Percentiles rank a stretch among this genome's conserved stretches.
These are phyloP conservation scores for Eulithis testata DNA, from an alignment of 2,888 invertebrate species.

Conservation along the genomic window DNA sequence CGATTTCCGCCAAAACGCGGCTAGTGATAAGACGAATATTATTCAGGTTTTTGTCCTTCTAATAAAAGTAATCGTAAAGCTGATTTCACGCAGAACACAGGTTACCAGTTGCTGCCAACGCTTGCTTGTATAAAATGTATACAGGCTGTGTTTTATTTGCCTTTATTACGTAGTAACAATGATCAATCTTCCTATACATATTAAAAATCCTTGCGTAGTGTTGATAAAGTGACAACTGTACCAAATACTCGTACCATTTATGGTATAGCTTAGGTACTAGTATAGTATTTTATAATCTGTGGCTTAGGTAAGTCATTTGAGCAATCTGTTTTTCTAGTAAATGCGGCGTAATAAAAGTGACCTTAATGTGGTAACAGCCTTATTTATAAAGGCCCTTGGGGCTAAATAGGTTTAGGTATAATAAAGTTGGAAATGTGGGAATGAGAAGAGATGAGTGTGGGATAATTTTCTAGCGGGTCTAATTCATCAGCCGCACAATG, in stretches of 20 bases:
- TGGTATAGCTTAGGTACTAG: too few species aligned
- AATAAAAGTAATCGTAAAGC: slow-evolving; percentile 40
- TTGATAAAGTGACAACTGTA: too few species aligned
- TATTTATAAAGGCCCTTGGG: slow-evolving; percentile 34
- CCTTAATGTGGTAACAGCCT: slow-evolving; percentile 27
- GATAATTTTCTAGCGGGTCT: slow-evolving; percentile 33
- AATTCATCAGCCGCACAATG: slow-evolving; percentile 31
- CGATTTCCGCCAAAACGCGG: slow-evolving; percentile 47
- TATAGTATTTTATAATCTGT: too few species aligned
- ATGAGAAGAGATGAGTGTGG: slow-evolving; percentile 29
- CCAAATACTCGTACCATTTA: too few species aligned
- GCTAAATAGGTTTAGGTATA: slow-evolving; percentile 37
- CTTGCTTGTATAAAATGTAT: too few species aligned
- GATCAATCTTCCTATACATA: too few species aligned
- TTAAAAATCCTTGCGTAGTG: too few species aligned
- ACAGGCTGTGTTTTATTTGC: too few species aligned
- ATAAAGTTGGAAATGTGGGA: slow-evolving; percentile 30
- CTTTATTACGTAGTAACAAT: too few species aligned
- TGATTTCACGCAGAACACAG: slow-evolving; percentile 10
- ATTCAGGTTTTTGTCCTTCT: slow-evolving; percentile 37
- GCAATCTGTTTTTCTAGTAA: slow-evolving; percentile 11
- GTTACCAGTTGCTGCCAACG: background rate
- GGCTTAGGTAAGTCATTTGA: background rate
- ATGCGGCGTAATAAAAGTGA: slow-evolving; percentile 19
- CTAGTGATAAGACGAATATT: slow-evolving; percentile 45